Evolutionary conservation across 2,113 vertebrate genomes (phyloP), one percentile per base, ranked within the genome.

Genomic region (Dipodomys merriami): DNA sequence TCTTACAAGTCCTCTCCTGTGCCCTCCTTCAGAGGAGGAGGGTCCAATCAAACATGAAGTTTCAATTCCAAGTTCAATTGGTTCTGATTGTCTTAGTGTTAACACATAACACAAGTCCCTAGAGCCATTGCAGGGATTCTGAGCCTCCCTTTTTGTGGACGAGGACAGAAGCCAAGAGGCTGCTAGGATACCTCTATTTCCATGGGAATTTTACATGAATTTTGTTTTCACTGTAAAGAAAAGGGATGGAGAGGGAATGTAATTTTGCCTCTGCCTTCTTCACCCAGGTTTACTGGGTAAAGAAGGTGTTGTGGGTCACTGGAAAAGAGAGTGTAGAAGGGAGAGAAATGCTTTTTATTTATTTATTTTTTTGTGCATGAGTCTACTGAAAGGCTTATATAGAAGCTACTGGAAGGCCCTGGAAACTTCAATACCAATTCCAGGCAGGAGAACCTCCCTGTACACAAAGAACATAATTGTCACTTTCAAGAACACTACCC

Each of bases 151-250:
- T 9, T 29, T 11, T 27, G 1, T 2, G 8, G 9, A 30, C 33
- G 3, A 76, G 3, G 16, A 5, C 12, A 7, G 15, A 29, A 49
- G 9, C 12, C 29, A 44, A 46, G 20, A 5, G 1, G 23, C 3
- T 19, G 9, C 16, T 65, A 29, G 2, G 30, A 4, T 25, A 57
- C 68, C 1, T 64, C 19, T 87, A 4, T 18, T 68, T 25, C n/a
- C 9, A 0, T 15, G 68, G 1, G 35, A 27, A 18, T 35, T 86
- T 60, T 81, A 30, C 72, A 23, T 83, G 16, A 7, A 27, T 82
- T 79, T 77, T 39, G 53, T 16, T 89, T 95, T 88, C 6, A 74
- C 69, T 90, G 6, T 33, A 57, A 94, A 74, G 1, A 77, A 87
- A 44, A 46, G 30, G 83, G 2, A 83, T 30, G 19, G 10, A 25